phyloP scores from a whole-genome alignment of 2,888 invertebrate genomes.

The Sinotaia quadrata region DNA sequence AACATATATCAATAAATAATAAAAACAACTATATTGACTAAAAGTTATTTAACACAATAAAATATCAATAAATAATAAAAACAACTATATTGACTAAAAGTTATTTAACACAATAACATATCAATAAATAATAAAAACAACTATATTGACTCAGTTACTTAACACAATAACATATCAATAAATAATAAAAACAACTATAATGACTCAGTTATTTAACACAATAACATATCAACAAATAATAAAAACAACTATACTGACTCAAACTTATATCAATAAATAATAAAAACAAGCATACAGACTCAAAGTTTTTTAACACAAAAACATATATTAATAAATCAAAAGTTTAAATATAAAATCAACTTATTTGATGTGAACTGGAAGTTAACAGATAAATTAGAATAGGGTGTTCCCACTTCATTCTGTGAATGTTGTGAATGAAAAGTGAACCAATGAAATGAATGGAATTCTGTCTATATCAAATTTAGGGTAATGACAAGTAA shows the following conservation, averaged over 20 bases:
- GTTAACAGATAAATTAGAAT: too few species aligned
- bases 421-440: too few species aligned
- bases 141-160: background rate
- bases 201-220: background rate
- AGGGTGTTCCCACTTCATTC: too few species aligned
- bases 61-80: constrained; percentile 18
- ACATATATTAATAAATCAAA: too few species aligned
- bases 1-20: background rate
- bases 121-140: background rate
- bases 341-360: too few species aligned
- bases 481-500: too few species aligned
- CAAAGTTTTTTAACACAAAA: too few species aligned
- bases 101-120: background rate
- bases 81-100: background rate
- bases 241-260: constrained; percentile 1
- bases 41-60: background rate
- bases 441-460: too few species aligned
- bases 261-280: too few species aligned
- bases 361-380: too few species aligned
- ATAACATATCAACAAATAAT: constrained; percentile 14
- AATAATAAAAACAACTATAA: constrained; percentile 15
- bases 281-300: too few species aligned
- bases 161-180: constrained; percentile 6
- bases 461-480: too few species aligned
- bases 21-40: background rate